phyloP scores from a whole-genome alignment of 1,140 invertebrate genomes.

The Heliothis virescens region DNA sequence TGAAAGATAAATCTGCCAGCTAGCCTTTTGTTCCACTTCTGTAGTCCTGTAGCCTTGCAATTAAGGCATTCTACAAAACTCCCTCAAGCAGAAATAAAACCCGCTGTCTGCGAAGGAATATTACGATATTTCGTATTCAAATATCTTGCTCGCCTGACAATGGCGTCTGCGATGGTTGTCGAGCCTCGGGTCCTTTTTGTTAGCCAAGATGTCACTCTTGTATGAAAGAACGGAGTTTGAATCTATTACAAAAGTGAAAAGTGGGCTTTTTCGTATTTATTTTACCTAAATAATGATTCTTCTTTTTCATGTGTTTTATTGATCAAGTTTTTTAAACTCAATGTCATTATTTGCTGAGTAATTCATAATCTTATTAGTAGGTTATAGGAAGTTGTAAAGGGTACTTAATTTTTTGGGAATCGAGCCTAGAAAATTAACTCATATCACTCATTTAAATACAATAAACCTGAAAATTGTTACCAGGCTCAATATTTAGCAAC shows the following conservation, averaged over 20 bases:
- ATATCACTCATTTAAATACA: no score
- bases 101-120: constrained; percentile 50
- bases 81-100: constrained; percentile 64
- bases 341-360: no score
- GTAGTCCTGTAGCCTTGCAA: constrained; percentile 20
- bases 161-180: constrained; percentile 38
- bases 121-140: constrained; percentile 67
- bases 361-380: no score
- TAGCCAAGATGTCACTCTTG: neutral
- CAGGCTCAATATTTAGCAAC: no score
- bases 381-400: no score
- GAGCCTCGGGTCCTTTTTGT: constrained; percentile 7
- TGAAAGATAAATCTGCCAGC: constrained; percentile 31
- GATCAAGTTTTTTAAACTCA: no score
- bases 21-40: constrained; percentile 34
- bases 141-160: constrained; percentile 50
- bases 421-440: no score
- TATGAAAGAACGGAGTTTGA: constrained; percentile 24
- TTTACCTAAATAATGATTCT: no score
- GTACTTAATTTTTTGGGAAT: no score
- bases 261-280: neutral
- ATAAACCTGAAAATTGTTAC: no score
- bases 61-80: constrained; percentile 54
- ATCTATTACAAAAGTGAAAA: constrained; percentile 18
- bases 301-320: no score